These are phyloP conservation scores for Anolis apletophallus DNA, from an alignment of 2,797 vertebrate genomes.

Conservation along the genomic window DNA sequence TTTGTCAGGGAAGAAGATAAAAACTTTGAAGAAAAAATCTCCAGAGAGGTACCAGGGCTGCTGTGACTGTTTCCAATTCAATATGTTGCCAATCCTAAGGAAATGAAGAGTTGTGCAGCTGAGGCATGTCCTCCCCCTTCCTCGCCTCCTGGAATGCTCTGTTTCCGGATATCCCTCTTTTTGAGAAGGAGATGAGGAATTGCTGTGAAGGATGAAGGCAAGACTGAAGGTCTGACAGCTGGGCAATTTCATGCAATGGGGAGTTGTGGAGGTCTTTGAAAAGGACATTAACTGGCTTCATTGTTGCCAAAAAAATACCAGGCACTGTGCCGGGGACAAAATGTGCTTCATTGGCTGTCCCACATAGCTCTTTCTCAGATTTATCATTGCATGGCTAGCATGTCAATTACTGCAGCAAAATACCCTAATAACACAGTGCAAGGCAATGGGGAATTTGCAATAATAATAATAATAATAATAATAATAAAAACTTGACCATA, in stretches of 20 bases:
- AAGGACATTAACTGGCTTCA: conserved; percentile 34
- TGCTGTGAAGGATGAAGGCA: conserved; percentile 21
- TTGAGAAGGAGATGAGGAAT: conserved; percentile 3
- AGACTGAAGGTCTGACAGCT: fast-evolving
- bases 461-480: not conserved
- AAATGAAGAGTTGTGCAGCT: fast-evolving
- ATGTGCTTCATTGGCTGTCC: conserved; percentile 28
- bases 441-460: not conserved
- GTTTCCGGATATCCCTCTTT: conserved; percentile 15
- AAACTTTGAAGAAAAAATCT: not conserved
- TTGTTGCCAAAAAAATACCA: conserved; percentile 36
- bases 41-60: not conserved
- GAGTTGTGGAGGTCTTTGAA: conserved; percentile 32
- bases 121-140: conserved; percentile 19
- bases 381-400: conserved; percentile 24
- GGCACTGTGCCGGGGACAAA: conserved; percentile 36
- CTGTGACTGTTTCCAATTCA: conserved; percentile 20
- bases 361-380: not conserved
- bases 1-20: not conserved
- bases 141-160: not conserved
- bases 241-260: conserved; percentile 29
- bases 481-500: not conserved
- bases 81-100: not conserved
- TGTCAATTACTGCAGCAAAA: conserved; percentile 16
- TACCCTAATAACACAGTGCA: too few species aligned